These are phyloP conservation scores for Rhopalosiphum nymphaeae DNA, from an alignment of 2,888 invertebrate species.

Conservation along the genomic window DNA sequence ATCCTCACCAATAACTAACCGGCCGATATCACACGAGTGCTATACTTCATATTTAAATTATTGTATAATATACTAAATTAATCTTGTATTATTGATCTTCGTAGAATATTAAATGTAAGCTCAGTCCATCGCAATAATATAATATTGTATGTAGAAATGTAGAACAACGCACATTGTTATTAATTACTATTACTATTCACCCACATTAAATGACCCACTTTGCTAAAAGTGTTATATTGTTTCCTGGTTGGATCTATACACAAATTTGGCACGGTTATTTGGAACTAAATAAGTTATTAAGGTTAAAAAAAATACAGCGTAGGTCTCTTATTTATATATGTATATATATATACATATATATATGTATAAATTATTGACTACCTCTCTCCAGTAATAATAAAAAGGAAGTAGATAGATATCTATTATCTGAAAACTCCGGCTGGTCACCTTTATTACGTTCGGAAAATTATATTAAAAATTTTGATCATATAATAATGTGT, in stretches of 20 bases:
- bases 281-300: neutral
- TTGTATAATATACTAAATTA: no score
- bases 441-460: neutral
- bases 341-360: no score
- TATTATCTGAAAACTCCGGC: neutral
- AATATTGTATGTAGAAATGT: neutral
- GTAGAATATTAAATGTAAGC: neutral
- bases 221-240: neutral
- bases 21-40: no score
- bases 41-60: no score
- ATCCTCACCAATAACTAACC: no score
- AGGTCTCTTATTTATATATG: neutral
- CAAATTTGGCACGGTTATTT: no score
- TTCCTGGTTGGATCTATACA: neutral
- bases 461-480: neutral
- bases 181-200: neutral
- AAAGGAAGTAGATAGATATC: neutral
- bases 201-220: neutral
- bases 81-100: neutral
- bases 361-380: no score
- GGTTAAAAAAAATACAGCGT: neutral
- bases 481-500: neutral
- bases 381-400: neutral
- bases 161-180: no score
- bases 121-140: neutral